A percentile compares a stretch with the other conserved stretches of the same genome.
Conservation (phyloP, 2,113 vertebrate genomes). For the Hylia prasina region DNA sequence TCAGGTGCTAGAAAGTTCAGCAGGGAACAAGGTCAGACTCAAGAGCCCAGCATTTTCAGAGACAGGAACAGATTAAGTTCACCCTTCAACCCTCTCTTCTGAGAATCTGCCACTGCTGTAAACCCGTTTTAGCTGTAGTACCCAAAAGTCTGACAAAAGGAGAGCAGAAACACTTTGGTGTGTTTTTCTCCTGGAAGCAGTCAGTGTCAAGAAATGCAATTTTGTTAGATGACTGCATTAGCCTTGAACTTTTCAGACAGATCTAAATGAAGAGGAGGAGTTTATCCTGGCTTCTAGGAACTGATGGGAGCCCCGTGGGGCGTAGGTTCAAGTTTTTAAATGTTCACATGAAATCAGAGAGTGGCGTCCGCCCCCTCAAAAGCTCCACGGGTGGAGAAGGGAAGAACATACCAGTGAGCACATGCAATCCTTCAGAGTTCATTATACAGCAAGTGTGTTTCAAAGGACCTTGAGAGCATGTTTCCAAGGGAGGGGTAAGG, state of each 20-base stretch:
- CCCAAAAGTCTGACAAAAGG: not conserved
- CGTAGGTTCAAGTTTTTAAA: constrained; percentile 1
- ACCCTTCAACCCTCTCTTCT: not conserved
- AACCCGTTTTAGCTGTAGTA: not conserved
- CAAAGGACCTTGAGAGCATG: constrained; percentile 69
- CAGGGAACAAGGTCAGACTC: not conserved
- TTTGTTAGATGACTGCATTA: not conserved
- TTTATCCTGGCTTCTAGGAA: constrained; percentile 8
- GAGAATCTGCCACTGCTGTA: not conserved
- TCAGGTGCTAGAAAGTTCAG: not conserved
- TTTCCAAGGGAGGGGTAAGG: constrained; percentile 62
- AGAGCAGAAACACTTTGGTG: not conserved
- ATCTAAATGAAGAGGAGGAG: not conserved
- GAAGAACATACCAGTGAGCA: not conserved
- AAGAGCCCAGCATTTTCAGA: not conserved
- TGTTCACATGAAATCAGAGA: constrained; percentile 11
- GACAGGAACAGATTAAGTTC: constrained; percentile 21
- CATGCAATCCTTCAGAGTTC: constrained; percentile 57
- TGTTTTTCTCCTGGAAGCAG: not conserved
- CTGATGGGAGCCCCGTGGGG: constrained; percentile 7
- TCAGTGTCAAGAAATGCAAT: not conserved
- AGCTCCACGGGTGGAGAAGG: constrained; percentile 4
- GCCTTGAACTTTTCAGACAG: constrained; percentile 27
- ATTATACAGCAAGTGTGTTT: constrained; percentile 50
- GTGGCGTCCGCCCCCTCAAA: not conserved